Conservation (phyloP, 2,888 invertebrate genomes). For the Cosmopolites sordidus region DNA sequence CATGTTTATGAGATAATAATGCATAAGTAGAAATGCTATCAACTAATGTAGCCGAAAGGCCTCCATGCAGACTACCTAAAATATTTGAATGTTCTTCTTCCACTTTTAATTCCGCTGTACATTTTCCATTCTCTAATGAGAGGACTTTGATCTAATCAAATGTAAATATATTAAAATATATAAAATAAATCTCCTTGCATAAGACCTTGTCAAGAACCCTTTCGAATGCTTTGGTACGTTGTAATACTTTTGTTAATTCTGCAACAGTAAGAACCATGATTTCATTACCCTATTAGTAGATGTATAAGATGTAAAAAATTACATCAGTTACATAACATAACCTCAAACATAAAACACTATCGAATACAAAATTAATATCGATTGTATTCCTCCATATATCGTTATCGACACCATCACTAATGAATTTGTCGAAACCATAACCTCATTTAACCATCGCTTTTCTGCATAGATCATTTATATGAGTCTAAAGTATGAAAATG, state of each 20-base stretch:
- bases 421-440: no score
- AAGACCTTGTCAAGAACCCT: slow-evolving; percentile 15
- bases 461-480: no score
- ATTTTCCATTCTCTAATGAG: slow-evolving; percentile 65
- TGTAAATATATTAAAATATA: not conserved
- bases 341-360: no score
- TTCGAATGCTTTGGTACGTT: slow-evolving; percentile 8
- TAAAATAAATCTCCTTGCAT: not conserved
- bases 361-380: no score
- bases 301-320: no score
- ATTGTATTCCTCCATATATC: no score
- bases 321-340: no score
- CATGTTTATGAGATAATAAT: slow-evolving; percentile 60
- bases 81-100: slow-evolving; percentile 70
- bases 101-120: slow-evolving; percentile 73
- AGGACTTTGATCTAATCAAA: slow-evolving; percentile 36
- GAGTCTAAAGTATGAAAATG: slow-evolving; percentile 26
- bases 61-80: slow-evolving; percentile 77
- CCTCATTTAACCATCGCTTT: no score
- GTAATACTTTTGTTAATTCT: slow-evolving; percentile 9
- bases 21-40: slow-evolving; percentile 77
- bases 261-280: slow-evolving; percentile 10
- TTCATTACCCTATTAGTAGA: no score
- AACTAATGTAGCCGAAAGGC: slow-evolving; percentile 75
- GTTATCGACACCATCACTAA: no score